These are phyloP conservation scores for Dynastes maya DNA, from an alignment of 2,888 invertebrate genomes.

Conservation along the genomic window DNA sequence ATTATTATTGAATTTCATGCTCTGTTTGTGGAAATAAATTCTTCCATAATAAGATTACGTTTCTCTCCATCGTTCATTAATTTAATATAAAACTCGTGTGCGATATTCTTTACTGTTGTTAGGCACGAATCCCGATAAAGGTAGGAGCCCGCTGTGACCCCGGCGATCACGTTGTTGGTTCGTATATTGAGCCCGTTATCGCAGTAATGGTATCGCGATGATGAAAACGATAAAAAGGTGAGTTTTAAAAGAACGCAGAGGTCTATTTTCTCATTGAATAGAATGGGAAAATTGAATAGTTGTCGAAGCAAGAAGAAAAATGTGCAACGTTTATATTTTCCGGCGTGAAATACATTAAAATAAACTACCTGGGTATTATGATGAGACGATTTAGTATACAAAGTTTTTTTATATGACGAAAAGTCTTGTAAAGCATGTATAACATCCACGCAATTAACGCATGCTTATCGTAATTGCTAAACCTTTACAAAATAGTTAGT, in stretches of 20 bases:
- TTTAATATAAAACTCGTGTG: conserved; percentile 46
- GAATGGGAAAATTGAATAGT: background rate
- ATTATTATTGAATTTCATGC: conserved; percentile 44
- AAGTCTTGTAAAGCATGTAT: too few relatives aligned
- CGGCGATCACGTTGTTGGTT: background rate
- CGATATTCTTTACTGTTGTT: conserved; percentile 40
- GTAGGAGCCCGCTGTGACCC: background rate
- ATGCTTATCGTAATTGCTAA: too few relatives aligned
- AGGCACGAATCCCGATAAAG: conserved; percentile 37
- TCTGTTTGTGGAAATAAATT: conserved; percentile 42
- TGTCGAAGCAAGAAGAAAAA: too few relatives aligned
- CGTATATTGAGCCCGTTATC: background rate
- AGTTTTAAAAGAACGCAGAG: background rate
- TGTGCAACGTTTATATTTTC: too few relatives aligned
- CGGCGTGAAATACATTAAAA: too few relatives aligned
- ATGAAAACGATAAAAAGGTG: background rate
- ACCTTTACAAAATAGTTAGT: too few relatives aligned
- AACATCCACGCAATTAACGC: too few relatives aligned
- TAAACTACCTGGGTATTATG: too few relatives aligned
- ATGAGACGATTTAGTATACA: too few relatives aligned
- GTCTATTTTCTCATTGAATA: background rate
- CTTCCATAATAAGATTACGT: conserved; percentile 36
- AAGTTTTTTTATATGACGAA: too few relatives aligned
- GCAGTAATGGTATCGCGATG: background rate
- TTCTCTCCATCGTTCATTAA: conserved; percentile 36